phyloP scores from a whole-genome alignment of 2,797 vertebrate genomes.

The Pantherophis alleghaniensis region DNA sequence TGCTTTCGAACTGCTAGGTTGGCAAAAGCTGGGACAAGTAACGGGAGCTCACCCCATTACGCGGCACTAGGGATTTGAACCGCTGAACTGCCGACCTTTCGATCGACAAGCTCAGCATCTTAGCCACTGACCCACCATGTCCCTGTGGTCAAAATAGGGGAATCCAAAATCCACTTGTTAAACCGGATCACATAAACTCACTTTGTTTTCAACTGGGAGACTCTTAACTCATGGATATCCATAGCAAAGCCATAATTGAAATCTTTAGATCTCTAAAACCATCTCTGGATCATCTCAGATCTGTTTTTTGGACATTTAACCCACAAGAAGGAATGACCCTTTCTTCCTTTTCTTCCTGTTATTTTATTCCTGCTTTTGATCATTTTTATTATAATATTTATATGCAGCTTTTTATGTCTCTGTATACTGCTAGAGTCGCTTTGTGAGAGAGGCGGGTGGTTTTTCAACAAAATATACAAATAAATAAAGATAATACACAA shows the following conservation, averaged over 20 bases:
- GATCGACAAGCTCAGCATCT: no score
- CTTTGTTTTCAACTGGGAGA: not conserved
- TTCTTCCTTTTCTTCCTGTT: not conserved
- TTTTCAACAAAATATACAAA: not conserved
- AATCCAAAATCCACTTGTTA: constrained; percentile 36
- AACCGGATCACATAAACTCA: not conserved
- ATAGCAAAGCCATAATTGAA: constrained; percentile 41
- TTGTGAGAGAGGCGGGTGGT: not conserved
- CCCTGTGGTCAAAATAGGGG: constrained; percentile 34
- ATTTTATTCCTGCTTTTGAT: no score
- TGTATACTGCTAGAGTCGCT: not conserved
- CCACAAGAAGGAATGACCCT: not conserved
- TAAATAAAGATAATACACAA: not conserved
- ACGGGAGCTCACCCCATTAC: no score
- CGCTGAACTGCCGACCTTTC: no score
- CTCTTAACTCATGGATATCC: constrained; percentile 57
- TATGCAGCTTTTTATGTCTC: not conserved
- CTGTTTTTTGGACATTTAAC: not conserved
- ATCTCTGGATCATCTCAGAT: not conserved
- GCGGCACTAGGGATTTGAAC: no score
- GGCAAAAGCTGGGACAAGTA: no score
- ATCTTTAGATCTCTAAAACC: not conserved
- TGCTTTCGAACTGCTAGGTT: no score
- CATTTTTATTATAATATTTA: not conserved
- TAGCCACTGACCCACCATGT: no score